Base-by-base conservation (phyloP, 2,888 invertebrate species). In the Dolichomitus sp. region DNA sequence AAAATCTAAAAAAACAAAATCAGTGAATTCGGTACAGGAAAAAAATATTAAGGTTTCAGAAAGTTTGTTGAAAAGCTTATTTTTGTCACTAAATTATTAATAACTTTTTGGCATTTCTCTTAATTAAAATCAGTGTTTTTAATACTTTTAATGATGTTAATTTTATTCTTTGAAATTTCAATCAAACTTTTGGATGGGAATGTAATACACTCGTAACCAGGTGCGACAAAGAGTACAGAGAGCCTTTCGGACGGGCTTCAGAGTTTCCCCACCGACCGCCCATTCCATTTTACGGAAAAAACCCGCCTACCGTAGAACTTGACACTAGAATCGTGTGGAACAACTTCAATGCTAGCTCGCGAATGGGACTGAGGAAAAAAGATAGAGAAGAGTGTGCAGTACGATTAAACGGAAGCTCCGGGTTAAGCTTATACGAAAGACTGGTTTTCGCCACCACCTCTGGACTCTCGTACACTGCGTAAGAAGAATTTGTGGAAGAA, bases 361-460 rank as follows among this genome's bases (percentile, higher is more conserved):
- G 54, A 54, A 30, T 23, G 14, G 23, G 30, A 30, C 59, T 61
- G 17, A 45, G 65, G 61, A 45, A 68, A 79, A 30, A 40, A 40
- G 48, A 80, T 45, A 37, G 65, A 76, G 66, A 50, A 68, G 63
- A 27, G 42, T 27, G 63, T 74, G 42, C 27, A 65, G 73, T 33
- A 63, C 74, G 59, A 73, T 81, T 82, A 73, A 82, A 69, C 48
- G 74, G 42, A 48, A 59, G 65, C 74, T 78, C 54, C 52, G 73
- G 69, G 69, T 63, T 80, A 70, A 69, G 70, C 74, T 69, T 19
- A 50, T 78, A 65, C 69, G 30, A 33, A 54, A 50, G 65, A 70
- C 78, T 65, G 50, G 65, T 48, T 74, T 82, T 74, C 78, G 70
- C 33, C 74, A 70, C 63, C 65, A 59, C 45, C 69, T 40, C 33